Percentiles rank a stretch among this genome's conserved stretches.
phyloP scores from a whole-genome alignment of 2,113 vertebrate genomes.

The Crocuta crocuta region DNA sequence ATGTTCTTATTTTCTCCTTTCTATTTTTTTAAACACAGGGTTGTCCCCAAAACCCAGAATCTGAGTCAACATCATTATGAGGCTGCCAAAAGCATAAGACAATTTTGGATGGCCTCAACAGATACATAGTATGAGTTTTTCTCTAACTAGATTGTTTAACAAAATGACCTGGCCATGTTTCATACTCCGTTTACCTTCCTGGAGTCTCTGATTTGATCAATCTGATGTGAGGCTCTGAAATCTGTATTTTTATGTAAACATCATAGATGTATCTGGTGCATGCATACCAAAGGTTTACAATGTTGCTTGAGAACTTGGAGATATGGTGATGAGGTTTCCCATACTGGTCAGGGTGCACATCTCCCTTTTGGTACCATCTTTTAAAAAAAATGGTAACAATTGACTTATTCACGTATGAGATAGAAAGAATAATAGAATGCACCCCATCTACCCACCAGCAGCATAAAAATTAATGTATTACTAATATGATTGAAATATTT shows the following conservation, averaged over 20 bases:
- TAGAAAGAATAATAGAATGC: background rate
- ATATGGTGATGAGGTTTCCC: background rate
- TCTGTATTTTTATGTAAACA: background rate
- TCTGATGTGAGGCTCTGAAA: background rate
- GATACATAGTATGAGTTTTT: background rate
- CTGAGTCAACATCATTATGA: background rate
- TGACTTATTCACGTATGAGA: background rate
- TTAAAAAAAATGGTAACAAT: conserved; percentile 13
- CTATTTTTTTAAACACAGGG: background rate
- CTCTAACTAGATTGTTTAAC: background rate
- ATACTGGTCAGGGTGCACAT: background rate
- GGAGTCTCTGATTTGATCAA: background rate
- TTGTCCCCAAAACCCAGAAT: conserved; percentile 5
- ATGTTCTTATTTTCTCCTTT: background rate
- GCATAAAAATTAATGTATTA: background rate
- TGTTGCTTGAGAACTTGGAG: background rate
- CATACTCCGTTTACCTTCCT: background rate
- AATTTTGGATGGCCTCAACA: background rate
- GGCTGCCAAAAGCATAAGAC: background rate
- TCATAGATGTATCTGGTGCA: background rate
- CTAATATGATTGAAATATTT: background rate
- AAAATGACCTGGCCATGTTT: background rate
- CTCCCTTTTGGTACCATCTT: background rate
- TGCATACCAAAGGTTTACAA: background rate
- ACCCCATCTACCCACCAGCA: background rate